phyloP scores from a whole-genome alignment of 2,113 vertebrate genomes.

The Nibea albiflora region DNA sequence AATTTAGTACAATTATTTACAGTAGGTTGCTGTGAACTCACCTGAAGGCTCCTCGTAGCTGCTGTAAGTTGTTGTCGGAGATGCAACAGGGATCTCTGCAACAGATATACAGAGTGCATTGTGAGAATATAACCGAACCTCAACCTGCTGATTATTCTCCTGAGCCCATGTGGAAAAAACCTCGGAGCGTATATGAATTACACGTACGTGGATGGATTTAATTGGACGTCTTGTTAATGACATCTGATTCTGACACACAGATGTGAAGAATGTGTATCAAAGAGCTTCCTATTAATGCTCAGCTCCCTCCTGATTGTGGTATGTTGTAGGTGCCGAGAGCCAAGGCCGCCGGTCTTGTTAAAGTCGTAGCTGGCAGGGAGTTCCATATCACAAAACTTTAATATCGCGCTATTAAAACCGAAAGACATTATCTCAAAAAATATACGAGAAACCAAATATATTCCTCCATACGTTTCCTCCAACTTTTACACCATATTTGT shows the following conservation, averaged over 20 bases:
- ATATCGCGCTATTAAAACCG: constrained; percentile 68
- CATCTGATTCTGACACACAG: constrained; percentile 42
- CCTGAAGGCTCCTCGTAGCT: constrained; percentile 94
- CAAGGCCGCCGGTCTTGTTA: constrained; percentile 56
- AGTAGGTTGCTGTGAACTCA: constrained; percentile 66
- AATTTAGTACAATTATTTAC: background rate
- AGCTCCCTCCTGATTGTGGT: constrained; percentile 39
- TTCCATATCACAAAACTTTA: constrained; percentile 58
- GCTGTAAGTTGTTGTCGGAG: constrained; percentile 89
- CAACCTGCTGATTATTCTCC: constrained; percentile 32
- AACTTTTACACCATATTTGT: constrained; percentile 73
- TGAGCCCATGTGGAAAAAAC: background rate
- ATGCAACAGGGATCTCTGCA: constrained; percentile 93
- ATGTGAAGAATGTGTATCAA: constrained; percentile 32
- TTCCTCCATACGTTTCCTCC: constrained; percentile 52
- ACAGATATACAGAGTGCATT: constrained; percentile 18
- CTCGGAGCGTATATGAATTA: background rate
- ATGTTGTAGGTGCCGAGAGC: constrained; percentile 43
- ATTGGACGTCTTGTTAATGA: constrained; percentile 41
- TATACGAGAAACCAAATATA: constrained; percentile 70
- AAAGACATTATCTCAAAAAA: constrained; percentile 69
- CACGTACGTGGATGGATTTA: constrained; percentile 2
- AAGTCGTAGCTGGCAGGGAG: constrained; percentile 66
- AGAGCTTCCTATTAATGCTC: constrained; percentile 46
- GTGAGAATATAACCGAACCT: constrained; percentile 8